Conservation (phyloP, 2,113 vertebrate genomes). For the Rhipidura dahli region DNA sequence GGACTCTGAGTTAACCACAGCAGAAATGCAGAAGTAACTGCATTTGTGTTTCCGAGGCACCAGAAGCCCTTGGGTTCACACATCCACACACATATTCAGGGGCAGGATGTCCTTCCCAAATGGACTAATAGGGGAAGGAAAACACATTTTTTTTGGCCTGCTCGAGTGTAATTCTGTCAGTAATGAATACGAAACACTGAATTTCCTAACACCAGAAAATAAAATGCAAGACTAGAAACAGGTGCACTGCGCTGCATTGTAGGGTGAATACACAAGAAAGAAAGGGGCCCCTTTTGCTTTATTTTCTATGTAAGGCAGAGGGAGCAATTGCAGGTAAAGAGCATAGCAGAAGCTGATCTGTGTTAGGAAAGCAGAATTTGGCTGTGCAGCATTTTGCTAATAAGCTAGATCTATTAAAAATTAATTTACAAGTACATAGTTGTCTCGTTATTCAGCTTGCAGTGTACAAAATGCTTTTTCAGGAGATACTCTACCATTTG, state of each 20-base stretch:
- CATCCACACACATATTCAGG: fast-evolving
- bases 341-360: neutral
- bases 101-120: neutral
- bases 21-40: neutral
- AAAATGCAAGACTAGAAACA: neutral
- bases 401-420: neutral
- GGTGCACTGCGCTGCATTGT: fast-evolving
- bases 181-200: neutral
- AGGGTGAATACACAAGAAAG: neutral
- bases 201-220: neutral
- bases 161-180: neutral
- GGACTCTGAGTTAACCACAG: neutral
- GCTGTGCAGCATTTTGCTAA: neutral
- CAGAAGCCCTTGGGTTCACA: neutral
- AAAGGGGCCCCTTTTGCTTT: neutral
- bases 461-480: neutral
- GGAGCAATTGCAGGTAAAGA: neutral
- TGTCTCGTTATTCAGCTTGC: neutral
- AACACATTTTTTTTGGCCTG: neutral
- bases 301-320: neutral
- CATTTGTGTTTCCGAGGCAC: neutral
- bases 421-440: neutral
- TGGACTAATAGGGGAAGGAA: neutral
- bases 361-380: neutral
- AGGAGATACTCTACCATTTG: neutral